Conservation (phyloP, 2,888 invertebrate species). For the Parnassius mnemosyne region DNA sequence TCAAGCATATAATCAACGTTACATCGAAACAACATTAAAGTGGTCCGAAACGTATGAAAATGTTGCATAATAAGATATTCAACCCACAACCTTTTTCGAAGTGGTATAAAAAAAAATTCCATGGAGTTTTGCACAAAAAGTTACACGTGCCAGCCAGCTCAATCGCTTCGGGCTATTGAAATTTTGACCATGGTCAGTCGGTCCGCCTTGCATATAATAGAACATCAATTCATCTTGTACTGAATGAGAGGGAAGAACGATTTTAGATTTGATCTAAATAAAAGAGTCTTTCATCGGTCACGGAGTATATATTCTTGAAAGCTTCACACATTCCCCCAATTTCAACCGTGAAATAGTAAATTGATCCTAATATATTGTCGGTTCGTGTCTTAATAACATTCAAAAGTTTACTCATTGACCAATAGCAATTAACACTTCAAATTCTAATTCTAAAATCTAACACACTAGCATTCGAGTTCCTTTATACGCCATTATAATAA, state of each 20-base stretch:
- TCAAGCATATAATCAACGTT: slow-evolving; percentile 42
- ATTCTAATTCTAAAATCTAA: no score
- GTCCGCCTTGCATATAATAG: slow-evolving; percentile 67
- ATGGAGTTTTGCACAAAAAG: slow-evolving; percentile 75
- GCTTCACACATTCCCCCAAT: slow-evolving; percentile 28
- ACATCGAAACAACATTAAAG: slow-evolving; percentile 43
- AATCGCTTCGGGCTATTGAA: slow-evolving; percentile 74
- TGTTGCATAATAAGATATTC: slow-evolving; percentile 75
- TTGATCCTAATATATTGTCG: slow-evolving; percentile 45
- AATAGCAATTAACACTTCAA: no score
- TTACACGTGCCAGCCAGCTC: slow-evolving; percentile 73
- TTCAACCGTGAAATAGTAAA: slow-evolving; percentile 46
- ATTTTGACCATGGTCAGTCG: slow-evolving; percentile 65
- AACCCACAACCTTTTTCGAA: slow-evolving; percentile 59
- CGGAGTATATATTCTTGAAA: slow-evolving; percentile 21
- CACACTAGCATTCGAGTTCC: no score
- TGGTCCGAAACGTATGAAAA: slow-evolving; percentile 49
- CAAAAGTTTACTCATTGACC: slow-evolving; percentile 31
- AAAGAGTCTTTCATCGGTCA: slow-evolving; percentile 27
- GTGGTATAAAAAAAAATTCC: slow-evolving; percentile 65
- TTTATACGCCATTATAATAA: no score
- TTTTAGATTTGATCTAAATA: slow-evolving; percentile 31
- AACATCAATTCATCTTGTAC: slow-evolving; percentile 58
- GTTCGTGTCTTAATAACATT: slow-evolving; percentile 43
- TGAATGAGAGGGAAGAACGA: slow-evolving; percentile 44